phyloP scores from a whole-genome alignment of 1,140 invertebrate genomes.

The Eulimnadia texana region DNA sequence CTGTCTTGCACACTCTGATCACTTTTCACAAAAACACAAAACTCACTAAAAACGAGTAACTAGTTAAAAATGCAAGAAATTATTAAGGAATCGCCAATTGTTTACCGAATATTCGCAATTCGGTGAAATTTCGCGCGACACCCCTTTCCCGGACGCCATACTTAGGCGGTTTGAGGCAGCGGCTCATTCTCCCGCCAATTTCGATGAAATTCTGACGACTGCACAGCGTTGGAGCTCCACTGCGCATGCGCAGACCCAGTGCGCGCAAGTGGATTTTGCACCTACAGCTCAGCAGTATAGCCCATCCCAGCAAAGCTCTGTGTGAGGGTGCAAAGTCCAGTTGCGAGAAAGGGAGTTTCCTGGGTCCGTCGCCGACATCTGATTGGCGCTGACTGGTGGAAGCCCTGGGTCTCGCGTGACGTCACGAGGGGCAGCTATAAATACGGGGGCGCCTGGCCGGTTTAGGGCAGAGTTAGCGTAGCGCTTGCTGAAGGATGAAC shows the following conservation, averaged over 20 bases:
- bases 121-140: background rate
- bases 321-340: background rate
- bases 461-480: background rate
- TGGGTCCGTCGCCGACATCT: background rate
- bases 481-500: background rate
- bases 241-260: slow-evolving; percentile 8
- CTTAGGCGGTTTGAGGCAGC: background rate
- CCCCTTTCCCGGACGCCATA: background rate
- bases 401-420: background rate
- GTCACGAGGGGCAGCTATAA: slow-evolving; percentile 7
- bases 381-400: background rate
- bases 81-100: background rate
- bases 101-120: background rate
- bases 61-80: background rate
- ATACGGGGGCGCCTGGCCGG: background rate
- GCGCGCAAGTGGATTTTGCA: slow-evolving; percentile 10
- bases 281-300: background rate
- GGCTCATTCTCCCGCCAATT: background rate
- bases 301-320: background rate
- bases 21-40: too few species aligned
- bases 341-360: background rate
- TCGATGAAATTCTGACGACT: background rate
- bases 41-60: too few species aligned
- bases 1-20: too few species aligned
- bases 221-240: background rate